Conservation (phyloP, 1,140 invertebrate species). For the Panulirus ornatus region DNA sequence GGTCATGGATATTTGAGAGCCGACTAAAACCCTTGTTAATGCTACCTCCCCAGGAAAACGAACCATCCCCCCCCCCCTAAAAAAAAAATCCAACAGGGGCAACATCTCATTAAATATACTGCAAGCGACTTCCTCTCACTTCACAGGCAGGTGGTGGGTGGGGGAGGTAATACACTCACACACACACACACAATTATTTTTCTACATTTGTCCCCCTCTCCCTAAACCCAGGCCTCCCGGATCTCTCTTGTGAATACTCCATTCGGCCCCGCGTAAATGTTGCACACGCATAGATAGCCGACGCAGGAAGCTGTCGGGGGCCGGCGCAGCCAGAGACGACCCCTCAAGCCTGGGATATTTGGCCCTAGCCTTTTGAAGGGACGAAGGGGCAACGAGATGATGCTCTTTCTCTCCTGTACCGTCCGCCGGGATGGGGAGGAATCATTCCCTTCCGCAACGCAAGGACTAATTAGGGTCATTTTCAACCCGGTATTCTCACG, state of each 20-base stretch:
- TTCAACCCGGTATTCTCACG: too few relatives aligned
- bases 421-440: too few relatives aligned
- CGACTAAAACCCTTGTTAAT: slow-evolving; percentile 50
- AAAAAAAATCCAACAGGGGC: too few relatives aligned
- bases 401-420: too few relatives aligned
- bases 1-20: slow-evolving; percentile 63
- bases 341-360: too few relatives aligned
- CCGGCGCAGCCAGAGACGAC: background rate
- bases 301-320: background rate
- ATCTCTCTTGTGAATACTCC: background rate
- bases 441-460: too few relatives aligned
- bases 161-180: slow-evolving; percentile 40
- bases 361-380: too few relatives aligned
- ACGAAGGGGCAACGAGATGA: too few relatives aligned
- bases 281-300: background rate
- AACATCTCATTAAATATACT: slow-evolving; percentile 57
- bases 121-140: slow-evolving; percentile 56
- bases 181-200: background rate
- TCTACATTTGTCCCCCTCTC: background rate
- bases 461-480: too few relatives aligned
- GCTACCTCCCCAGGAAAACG: slow-evolving; percentile 5
- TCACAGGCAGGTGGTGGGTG: slow-evolving; percentile 59
- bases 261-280: background rate
- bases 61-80: too few relatives aligned
- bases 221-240: background rate